A percentile compares a stretch with the other conserved stretches of the same genome.
Conservation (phyloP, 2,797 vertebrate species). For the Hylomyscus alleni region DNA sequence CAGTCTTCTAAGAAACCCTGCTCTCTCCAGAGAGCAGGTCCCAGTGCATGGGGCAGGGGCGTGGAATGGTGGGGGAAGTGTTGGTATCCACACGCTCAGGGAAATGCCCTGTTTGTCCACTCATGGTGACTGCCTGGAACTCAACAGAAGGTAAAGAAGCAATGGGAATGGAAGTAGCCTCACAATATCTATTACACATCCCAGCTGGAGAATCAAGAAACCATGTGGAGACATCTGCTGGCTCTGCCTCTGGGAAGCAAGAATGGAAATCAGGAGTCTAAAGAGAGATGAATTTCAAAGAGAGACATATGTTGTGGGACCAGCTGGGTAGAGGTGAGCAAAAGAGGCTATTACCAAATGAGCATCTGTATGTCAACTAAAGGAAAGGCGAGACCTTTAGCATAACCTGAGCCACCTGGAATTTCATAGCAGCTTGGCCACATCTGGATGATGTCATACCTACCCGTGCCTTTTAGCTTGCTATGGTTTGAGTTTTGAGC, state of each 20-base stretch:
- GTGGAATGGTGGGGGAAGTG: neutral
- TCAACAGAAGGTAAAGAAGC: slow-evolving; percentile 79
- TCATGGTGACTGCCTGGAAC: slow-evolving; percentile 31
- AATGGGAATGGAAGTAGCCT: slow-evolving; percentile 70
- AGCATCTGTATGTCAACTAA: neutral
- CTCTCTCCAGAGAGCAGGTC: neutral
- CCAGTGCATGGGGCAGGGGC: no score
- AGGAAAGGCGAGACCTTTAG: accelerated
- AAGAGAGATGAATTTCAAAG: slow-evolving; percentile 2
- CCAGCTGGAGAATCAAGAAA: slow-evolving; percentile 75
- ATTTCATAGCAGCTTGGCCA: neutral
- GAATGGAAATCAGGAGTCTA: neutral
- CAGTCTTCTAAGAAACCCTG: neutral
- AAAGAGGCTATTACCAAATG: neutral
- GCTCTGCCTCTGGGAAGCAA: slow-evolving; percentile 67
- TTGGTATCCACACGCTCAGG: neutral
- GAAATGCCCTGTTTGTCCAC: neutral
- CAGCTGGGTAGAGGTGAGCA: neutral
- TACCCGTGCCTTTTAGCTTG: neutral
- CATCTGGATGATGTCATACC: neutral
- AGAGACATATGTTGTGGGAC: neutral
- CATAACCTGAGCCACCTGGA: neutral
- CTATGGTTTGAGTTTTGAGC: neutral
- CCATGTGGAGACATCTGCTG: neutral
- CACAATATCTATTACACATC: slow-evolving; percentile 60